Conservation (phyloP, 2,113 vertebrate species). For the Poeciliopsis prolifica region DNA sequence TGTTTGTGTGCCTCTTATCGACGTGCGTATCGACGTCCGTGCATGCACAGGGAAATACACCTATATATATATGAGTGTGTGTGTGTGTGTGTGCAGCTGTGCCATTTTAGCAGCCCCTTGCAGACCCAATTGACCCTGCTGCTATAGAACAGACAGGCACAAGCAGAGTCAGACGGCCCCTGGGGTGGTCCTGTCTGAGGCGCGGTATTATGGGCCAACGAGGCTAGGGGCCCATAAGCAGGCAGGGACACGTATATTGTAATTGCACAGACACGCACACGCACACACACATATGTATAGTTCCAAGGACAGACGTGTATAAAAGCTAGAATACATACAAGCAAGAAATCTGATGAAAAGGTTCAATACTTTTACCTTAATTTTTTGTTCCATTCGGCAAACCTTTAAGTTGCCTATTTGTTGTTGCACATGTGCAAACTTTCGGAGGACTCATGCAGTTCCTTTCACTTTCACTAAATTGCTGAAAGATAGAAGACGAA, state of each 20-base stretch:
- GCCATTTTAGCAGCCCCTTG: conserved; percentile 56
- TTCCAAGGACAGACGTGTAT: conserved; percentile 12
- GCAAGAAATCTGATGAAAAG: background rate
- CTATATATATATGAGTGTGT: conserved; percentile 27
- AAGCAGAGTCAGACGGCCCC: conserved; percentile 70
- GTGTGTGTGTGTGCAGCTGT: conserved; percentile 59
- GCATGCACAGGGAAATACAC: conserved; percentile 6
- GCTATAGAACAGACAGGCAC: conserved; percentile 60
- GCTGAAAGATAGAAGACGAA: background rate
- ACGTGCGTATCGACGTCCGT: conserved; percentile 9
- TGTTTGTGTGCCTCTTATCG: conserved; percentile 44
- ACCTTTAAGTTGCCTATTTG: background rate
- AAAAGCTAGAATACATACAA: background rate
- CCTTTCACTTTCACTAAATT: conserved; percentile 6
- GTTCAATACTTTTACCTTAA: background rate
- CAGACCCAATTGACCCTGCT: conserved; percentile 72
- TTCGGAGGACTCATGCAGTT: background rate
- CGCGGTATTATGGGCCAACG: conserved; percentile 63
- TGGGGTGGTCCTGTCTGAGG: conserved; percentile 75
- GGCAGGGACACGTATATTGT: conserved; percentile 58
- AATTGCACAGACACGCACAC: conserved; percentile 39
- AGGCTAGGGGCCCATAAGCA: conserved; percentile 59
- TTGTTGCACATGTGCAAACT: background rate
- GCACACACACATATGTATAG: conserved; percentile 3
- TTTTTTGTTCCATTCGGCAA: background rate